Conservation (phyloP, 2,113 vertebrate species). For the Ornithorhynchus anatinus region DNA sequence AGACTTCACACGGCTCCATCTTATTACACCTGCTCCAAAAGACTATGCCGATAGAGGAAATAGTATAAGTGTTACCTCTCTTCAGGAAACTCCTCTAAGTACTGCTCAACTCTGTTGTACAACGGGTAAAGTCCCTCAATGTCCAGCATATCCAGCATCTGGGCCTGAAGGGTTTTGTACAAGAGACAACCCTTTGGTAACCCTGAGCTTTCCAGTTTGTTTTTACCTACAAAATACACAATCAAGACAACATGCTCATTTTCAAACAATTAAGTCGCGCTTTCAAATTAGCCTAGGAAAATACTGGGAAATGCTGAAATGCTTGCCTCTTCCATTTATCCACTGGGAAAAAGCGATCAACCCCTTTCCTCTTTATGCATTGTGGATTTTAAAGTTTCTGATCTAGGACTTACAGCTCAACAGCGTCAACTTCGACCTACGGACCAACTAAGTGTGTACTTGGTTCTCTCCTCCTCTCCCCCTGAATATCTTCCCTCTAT, state of each 20-base stretch:
- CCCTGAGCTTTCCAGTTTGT: slow-evolving; percentile 75
- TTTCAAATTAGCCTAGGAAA: too few relatives aligned
- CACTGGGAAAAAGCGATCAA: too few relatives aligned
- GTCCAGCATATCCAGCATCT: slow-evolving; percentile 95
- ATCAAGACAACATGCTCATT: slow-evolving; percentile 25
- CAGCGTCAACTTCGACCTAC: too few relatives aligned
- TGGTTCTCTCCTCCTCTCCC: too few relatives aligned
- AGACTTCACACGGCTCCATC: background rate
- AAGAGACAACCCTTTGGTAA: slow-evolving; percentile 89
- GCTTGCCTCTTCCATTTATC: too few relatives aligned
- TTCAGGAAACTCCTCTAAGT: slow-evolving; percentile 91
- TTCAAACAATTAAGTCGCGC: too few relatives aligned
- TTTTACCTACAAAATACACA: slow-evolving; percentile 73
- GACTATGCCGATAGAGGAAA: background rate
- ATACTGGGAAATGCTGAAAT: too few relatives aligned
- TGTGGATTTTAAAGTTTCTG: too few relatives aligned
- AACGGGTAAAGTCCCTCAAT: slow-evolving; percentile 94
- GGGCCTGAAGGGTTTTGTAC: slow-evolving; percentile 89
- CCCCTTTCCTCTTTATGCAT: too few relatives aligned
- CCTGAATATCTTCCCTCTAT: too few relatives aligned
- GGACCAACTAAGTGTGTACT: too few relatives aligned
- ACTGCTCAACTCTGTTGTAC: slow-evolving; percentile 86
- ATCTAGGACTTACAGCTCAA: too few relatives aligned
- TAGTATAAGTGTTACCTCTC: slow-evolving; percentile 77
- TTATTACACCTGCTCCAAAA: background rate